Percentiles rank a stretch among this genome's conserved stretches.
Conservation (phyloP, 2,888 invertebrate genomes). For the Anoplius nigerrimus region DNA sequence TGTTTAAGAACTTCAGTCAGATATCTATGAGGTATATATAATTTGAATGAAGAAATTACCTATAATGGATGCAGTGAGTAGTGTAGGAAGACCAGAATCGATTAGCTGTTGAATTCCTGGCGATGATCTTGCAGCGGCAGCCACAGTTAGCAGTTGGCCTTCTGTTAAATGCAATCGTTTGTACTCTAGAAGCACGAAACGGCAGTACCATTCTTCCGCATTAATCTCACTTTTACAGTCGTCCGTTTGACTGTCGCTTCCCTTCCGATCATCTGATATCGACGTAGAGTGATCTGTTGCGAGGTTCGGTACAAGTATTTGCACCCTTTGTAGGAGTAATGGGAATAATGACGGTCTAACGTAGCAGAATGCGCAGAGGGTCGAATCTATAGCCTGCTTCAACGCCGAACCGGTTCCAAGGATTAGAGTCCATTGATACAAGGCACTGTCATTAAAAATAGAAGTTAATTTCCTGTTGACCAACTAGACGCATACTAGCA, state of each 20-base stretch:
- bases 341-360: constrained; percentile 87
- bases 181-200: constrained; percentile 78
- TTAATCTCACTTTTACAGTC: constrained; percentile 80
- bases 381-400: constrained; percentile 90
- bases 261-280: constrained; percentile 79
- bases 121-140: constrained; percentile 88
- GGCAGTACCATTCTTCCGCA: constrained; percentile 78
- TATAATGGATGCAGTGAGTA: constrained; percentile 80
- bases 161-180: constrained; percentile 78
- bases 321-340: constrained; percentile 84
- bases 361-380: constrained; percentile 90
- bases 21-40: neutral
- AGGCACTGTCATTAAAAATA: constrained; percentile 73
- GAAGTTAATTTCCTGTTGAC: constrained; percentile 11
- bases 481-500: neutral
- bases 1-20: too few species aligned
- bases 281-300: constrained; percentile 77
- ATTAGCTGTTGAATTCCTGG: constrained; percentile 85
- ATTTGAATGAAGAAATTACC: too few species aligned
- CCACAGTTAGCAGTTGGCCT: constrained; percentile 85
- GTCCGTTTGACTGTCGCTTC: constrained; percentile 81
- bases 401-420: constrained; percentile 83
- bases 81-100: constrained; percentile 84
- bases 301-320: constrained; percentile 78
- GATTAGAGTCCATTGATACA: constrained; percentile 87